A percentile compares a stretch with the other conserved stretches of the same genome.
Evolutionary conservation across 2,888 invertebrate species (phyloP).

Genomic region (Tortrix viridana): DNA sequence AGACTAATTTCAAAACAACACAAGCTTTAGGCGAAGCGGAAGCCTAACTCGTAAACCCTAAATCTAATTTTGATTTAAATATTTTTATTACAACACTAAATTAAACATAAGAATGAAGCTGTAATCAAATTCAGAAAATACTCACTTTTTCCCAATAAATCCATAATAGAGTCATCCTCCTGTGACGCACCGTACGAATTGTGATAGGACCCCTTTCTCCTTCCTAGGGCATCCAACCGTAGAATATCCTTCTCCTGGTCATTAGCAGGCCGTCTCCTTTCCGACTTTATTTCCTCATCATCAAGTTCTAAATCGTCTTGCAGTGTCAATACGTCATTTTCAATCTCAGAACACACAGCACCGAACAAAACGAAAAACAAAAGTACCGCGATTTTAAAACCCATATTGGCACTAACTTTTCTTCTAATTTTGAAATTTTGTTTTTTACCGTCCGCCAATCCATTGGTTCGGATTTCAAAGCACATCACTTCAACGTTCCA

Average conservation of each 20-base stretch:
- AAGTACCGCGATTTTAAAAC: constrained; percentile 43
- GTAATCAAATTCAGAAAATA: constrained; percentile 41
- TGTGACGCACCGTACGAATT: constrained; percentile 67
- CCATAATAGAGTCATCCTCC: constrained; percentile 90
- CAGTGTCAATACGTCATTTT: constrained; percentile 75
- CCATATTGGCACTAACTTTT: constrained; percentile 50
- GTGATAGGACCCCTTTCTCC: constrained; percentile 84
- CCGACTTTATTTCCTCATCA: constrained; percentile 61
- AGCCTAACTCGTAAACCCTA: too few species aligned
- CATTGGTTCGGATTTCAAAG: constrained; percentile 55
- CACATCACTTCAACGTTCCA: constrained; percentile 50
- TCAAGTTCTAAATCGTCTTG: constrained; percentile 71
- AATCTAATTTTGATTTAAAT: too few species aligned
- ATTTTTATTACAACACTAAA: too few species aligned
- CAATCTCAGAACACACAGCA: constrained; percentile 62
- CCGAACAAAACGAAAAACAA: constrained; percentile 43
- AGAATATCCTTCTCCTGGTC: constrained; percentile 91
- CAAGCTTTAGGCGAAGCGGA: too few species aligned
- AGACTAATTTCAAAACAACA: too few species aligned
- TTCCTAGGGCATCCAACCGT: constrained; percentile 88
- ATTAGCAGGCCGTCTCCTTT: constrained; percentile 80
- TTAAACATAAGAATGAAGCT: too few species aligned
- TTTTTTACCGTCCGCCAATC: constrained; percentile 60
- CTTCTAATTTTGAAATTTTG: constrained; percentile 68
- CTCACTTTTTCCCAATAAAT: constrained; percentile 93